Base-by-base conservation (phyloP, 2,888 invertebrate species). In the Elysia crispata region DNA sequence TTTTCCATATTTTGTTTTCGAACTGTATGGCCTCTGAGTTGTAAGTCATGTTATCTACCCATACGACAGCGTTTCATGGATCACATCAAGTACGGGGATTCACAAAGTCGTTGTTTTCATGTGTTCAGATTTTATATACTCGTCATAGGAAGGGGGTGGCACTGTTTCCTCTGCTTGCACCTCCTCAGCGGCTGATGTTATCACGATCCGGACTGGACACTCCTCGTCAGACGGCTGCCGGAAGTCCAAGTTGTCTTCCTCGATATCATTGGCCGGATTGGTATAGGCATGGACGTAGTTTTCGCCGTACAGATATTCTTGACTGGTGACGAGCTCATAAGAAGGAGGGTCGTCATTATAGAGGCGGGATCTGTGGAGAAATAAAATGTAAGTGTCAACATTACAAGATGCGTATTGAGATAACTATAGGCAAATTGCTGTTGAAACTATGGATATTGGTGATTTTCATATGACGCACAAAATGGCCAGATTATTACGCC, bases 271-370 rank as follows among this genome's bases (percentile, higher is more conserved):
- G 69, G 79, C 69, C 28, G 79, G 75, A 28, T 79, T 79, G 57
- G 33, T 79, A 67, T 79, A 79, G 75, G 79, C 79, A 41, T 79
- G 79, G 33, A 41, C 57, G 33, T 31, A 70, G 72, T 33, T 50
- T 50, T 73, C 73, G 11, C 66, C 62, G 73, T 79, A 79, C 1
- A 82, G 41, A 64, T 81, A 82, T 20, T 83, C 80, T 31, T 81
- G 80, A 41, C 83, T 83, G 30, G 83, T 83, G 15, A 84, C 86
- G 0, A 84, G 76, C 49, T 86, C 85, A 74, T 86, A 86, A 11
- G 86, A 80, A 6, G 86, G 86, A 1, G 86, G 86, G 20, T 85
- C 86, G 73, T 86, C 86, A 33, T 82, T 83, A 82, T 84, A 83
- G n/a, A 85, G 67, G 0, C 83, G 77, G 13, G 81, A 80, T 67